Percentiles rank a stretch among this genome's conserved stretches.
Conservation (phyloP, 1,140 invertebrate species). For the Hyles vespertilio region DNA sequence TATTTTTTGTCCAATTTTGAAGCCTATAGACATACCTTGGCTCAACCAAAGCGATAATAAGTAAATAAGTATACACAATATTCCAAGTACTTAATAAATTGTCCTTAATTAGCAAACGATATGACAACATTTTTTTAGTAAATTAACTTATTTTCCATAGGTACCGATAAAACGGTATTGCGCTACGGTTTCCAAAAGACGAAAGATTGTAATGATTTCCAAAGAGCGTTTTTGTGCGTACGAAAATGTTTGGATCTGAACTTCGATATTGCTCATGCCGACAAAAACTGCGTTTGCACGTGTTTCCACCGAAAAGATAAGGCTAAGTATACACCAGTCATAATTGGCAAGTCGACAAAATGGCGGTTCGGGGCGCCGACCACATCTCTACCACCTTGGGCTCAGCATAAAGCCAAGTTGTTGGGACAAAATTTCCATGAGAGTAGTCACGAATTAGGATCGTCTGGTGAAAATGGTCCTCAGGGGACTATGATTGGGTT, state of each 20-base stretch:
- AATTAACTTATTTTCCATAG: conserved; percentile 5
- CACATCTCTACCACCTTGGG: conserved; percentile 43
- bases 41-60: no score
- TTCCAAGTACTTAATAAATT: no score
- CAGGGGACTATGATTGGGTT: no score
- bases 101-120: no score
- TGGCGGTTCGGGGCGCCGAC: conserved; percentile 42
- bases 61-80: no score
- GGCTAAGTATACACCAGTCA: conserved; percentile 30
- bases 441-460: background rate
- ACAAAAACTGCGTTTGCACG: conserved; percentile 53
- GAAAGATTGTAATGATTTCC: conserved; percentile 38
- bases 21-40: no score
- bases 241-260: conserved; percentile 47
- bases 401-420: conserved; percentile 9
- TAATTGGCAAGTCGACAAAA: conserved; percentile 11
- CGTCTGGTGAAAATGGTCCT: no score
- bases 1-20: no score
- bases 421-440: background rate
- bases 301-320: conserved; percentile 43
- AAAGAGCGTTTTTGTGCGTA: conserved; percentile 52
- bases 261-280: conserved; percentile 46
- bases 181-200: conserved; percentile 57
- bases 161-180: conserved; percentile 22
- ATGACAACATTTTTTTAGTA: background rate